Percentiles rank a stretch among this genome's conserved stretches.
Conservation (phyloP, 1,140 invertebrate genomes). For the Bombus waltoni region DNA sequence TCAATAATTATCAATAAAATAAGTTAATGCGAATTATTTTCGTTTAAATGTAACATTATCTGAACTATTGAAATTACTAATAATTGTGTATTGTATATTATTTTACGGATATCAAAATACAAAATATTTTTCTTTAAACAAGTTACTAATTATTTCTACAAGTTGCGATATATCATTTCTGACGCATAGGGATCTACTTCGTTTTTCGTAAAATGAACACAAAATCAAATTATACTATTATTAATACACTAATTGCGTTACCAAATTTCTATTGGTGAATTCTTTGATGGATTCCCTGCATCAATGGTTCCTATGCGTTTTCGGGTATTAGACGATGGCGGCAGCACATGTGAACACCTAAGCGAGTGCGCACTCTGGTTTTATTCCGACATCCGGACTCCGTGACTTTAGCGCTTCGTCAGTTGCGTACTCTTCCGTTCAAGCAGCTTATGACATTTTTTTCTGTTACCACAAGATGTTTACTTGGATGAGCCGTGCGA, state of each 20-base stretch:
- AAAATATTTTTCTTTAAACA: background rate
- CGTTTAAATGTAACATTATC: background rate
- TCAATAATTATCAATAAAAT: background rate
- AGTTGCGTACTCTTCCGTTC: slow-evolving; percentile 78
- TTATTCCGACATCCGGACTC: slow-evolving; percentile 59
- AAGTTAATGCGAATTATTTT: background rate
- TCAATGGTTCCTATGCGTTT: background rate
- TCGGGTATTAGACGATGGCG: background rate
- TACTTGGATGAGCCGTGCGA: slow-evolving; percentile 76
- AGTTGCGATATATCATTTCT: background rate
- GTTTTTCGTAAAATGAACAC: background rate
- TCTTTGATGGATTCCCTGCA: background rate
- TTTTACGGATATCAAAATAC: background rate
- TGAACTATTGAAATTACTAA: background rate
- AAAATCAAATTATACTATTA: background rate
- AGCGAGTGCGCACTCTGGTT: slow-evolving; percentile 42
- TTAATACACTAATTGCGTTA: background rate
- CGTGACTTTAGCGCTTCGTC: slow-evolving; percentile 73
- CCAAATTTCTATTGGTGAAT: background rate
- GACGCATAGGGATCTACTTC: background rate
- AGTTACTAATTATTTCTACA: background rate
- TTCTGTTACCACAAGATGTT: slow-evolving; percentile 80
- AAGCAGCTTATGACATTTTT: slow-evolving; percentile 80
- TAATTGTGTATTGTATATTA: too few relatives aligned
- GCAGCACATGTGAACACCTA: slow-evolving; percentile 5